These are phyloP conservation scores for Darevskia mixta DNA, from an alignment of 2,797 vertebrate species.

Conservation along the genomic window DNA sequence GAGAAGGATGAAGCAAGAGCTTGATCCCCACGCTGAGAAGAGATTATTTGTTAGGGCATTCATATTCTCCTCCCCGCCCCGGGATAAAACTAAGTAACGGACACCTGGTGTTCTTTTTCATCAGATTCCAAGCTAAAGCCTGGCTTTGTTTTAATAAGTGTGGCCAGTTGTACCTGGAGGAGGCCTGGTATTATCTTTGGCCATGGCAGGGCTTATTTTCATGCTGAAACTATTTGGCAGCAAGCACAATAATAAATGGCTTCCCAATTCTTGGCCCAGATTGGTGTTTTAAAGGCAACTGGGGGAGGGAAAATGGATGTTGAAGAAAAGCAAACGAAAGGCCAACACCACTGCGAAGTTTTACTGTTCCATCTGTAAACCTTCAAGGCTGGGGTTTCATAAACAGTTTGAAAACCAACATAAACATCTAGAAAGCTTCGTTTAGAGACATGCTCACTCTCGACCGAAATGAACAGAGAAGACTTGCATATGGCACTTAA, in stretches of 20 bases:
- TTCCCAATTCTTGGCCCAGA: conserved; percentile 62
- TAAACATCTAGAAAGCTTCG: conserved; percentile 61
- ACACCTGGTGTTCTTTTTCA: conserved; percentile 43
- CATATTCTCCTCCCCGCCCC: background rate
- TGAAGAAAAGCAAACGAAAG: conserved; percentile 66
- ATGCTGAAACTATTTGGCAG: conserved; percentile 69
- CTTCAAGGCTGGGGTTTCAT: conserved; percentile 54
- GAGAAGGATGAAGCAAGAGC: background rate
- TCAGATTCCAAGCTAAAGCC: conserved; percentile 36
- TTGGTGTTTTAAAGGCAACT: conserved; percentile 61
- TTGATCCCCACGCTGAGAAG: background rate
- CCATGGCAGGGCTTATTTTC: conserved; percentile 58
- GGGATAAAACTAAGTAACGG: conserved; percentile 29
- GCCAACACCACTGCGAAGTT: conserved; percentile 34
- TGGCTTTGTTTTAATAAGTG: conserved; percentile 68
- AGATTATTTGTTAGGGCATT: background rate
- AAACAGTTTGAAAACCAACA: conserved; percentile 60
- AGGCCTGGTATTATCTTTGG: conserved; percentile 68
- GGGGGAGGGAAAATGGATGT: background rate
- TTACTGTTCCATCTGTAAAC: conserved; percentile 48
- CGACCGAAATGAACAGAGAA: conserved; percentile 45
- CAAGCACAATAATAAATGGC: conserved; percentile 39
- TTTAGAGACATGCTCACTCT: conserved; percentile 58
- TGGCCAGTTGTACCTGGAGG: conserved; percentile 62
- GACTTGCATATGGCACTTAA: background rate